Conservation (phyloP, 1,140 invertebrate genomes). For the Lepidurus arcticus region DNA sequence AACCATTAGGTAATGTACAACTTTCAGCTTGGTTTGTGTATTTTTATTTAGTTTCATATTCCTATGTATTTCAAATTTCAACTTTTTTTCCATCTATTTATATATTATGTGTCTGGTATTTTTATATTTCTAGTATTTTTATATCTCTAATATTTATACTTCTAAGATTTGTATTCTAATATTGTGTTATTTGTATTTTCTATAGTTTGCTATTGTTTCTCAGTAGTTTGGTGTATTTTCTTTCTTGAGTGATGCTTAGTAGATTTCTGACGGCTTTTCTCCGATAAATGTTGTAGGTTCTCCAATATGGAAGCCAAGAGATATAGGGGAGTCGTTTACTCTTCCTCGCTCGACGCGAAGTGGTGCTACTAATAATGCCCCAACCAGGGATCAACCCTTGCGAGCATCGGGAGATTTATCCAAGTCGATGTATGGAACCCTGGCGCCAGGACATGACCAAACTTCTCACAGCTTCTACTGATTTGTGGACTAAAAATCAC, state of each 20-base stretch:
- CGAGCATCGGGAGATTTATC: neutral
- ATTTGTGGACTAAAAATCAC: neutral
- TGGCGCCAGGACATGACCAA: conserved; percentile 10
- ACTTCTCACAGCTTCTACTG: conserved; percentile 18
- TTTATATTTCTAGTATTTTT: neutral
- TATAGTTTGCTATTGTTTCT: conserved; percentile 36
- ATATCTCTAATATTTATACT: neutral
- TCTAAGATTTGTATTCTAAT: conserved; percentile 30
- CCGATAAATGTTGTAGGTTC: conserved; percentile 60
- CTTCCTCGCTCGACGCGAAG: conserved; percentile 47
- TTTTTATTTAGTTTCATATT: conserved; percentile 1
- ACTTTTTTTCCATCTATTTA: neutral
- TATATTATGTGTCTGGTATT: neutral
- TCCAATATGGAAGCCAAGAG: conserved; percentile 84
- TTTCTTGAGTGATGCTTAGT: no score
- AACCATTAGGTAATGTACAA: conserved; percentile 27
- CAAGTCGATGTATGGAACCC: conserved; percentile 8
- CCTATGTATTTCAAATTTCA: neutral
- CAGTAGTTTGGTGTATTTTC: no score
- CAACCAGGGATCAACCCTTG: conserved; percentile 44
- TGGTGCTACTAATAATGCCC: conserved; percentile 42
- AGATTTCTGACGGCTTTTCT: no score
- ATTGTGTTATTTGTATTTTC: conserved; percentile 41
- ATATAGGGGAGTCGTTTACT: conserved; percentile 46
- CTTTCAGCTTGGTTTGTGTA: neutral